Conservation (phyloP, 2,113 vertebrate genomes). For the Elanoides forficatus region DNA sequence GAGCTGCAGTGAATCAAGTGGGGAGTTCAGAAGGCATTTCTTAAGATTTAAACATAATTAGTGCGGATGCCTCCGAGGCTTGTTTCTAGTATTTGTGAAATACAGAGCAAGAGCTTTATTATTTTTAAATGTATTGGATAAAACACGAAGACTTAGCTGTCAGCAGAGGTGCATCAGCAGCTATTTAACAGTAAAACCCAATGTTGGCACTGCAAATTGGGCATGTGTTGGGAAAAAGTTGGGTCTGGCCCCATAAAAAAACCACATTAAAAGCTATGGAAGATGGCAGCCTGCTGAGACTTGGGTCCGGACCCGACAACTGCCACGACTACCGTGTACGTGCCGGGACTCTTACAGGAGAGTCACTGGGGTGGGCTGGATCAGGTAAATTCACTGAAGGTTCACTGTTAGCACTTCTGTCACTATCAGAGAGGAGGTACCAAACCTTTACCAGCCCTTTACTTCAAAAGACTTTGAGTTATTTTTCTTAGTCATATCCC, state of each 20-base stretch:
- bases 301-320: not conserved
- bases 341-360: not conserved
- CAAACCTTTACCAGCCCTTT: not conserved
- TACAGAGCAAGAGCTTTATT: not conserved
- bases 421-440: not conserved
- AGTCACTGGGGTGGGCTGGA: not conserved
- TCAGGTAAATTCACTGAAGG: not conserved
- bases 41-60: not conserved
- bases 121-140: not conserved
- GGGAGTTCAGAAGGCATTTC: not conserved
- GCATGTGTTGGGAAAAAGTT: not conserved
- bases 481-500: not conserved
- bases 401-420: not conserved
- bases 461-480: not conserved
- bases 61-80: not conserved
- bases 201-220: not conserved
- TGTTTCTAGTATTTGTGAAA: not conserved
- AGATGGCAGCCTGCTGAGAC: not conserved
- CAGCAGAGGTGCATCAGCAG: not conserved
- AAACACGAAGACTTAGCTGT: not conserved
- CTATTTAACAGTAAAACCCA: not conserved
- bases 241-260: not conserved
- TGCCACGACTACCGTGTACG: rapidly evolving
- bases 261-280: not conserved
- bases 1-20: not conserved